Evolutionary conservation across 2,113 vertebrate genomes (phyloP).

Genomic region (Cebus imitator): DNA sequence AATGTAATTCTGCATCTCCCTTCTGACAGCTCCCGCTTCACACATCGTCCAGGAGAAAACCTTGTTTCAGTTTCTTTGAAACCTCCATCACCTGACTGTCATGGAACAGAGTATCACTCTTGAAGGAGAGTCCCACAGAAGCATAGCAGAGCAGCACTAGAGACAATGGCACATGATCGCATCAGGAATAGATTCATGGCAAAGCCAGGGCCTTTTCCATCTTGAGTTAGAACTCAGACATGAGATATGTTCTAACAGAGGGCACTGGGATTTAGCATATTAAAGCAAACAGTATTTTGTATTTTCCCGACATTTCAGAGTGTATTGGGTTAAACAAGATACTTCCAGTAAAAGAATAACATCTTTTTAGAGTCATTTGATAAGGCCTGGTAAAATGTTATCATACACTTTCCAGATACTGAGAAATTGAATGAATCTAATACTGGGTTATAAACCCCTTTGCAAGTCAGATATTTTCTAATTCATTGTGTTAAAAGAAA

Average conservation of each 20-base stretch:
- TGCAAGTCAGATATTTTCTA: conserved; percentile 52
- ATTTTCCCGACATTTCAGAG: background rate
- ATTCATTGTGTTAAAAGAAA: conserved; percentile 63
- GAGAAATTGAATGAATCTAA: conserved; percentile 8
- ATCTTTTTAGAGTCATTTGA: conserved; percentile 10
- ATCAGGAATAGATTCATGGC: background rate
- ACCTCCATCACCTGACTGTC: background rate
- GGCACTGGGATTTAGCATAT: background rate
- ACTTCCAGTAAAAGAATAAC: background rate
- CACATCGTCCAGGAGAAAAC: background rate
- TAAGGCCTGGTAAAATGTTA: background rate
- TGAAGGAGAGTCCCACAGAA: background rate
- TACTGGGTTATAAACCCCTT: conserved; percentile 25
- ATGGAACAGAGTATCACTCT: background rate
- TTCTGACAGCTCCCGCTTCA: background rate
- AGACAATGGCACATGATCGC: fast-evolving
- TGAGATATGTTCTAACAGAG: background rate
- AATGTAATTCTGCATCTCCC: background rate
- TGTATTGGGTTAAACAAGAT: background rate
- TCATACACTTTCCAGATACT: background rate
- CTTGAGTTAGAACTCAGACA: background rate
- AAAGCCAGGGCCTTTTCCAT: background rate
- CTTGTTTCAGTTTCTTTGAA: background rate
- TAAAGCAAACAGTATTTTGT: background rate
- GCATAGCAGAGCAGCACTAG: background rate